Percentiles rank a stretch among this genome's conserved stretches.
These are phyloP conservation scores for Calephelis nemesis DNA, from an alignment of 1,140 invertebrate species.

Conservation along the genomic window DNA sequence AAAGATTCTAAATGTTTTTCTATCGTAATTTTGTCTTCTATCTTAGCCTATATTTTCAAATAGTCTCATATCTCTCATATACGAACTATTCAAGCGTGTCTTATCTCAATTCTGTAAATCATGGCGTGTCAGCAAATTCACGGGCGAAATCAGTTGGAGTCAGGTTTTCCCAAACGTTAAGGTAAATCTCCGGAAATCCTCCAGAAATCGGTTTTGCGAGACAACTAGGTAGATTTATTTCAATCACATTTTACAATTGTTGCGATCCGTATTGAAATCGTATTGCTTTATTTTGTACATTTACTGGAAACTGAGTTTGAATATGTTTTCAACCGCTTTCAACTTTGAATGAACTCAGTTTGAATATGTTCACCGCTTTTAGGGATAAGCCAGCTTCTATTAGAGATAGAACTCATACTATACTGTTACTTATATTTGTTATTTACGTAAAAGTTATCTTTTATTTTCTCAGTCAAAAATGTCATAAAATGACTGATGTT, in stretches of 20 bases:
- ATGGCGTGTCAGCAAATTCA: slow-evolving; percentile 4
- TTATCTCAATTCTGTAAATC: slow-evolving; percentile 15
- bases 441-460: too few relatives aligned
- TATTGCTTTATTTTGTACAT: slow-evolving; percentile 29
- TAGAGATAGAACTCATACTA: too few relatives aligned
- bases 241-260: slow-evolving; percentile 36
- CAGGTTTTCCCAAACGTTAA: slow-evolving; percentile 34
- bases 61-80: neutral
- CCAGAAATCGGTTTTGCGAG: slow-evolving; percentile 31
- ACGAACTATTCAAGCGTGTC: slow-evolving; percentile 6
- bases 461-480: too few relatives aligned
- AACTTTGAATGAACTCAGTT: too few relatives aligned
- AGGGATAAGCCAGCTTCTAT: too few relatives aligned
- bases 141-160: slow-evolving; percentile 28
- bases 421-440: too few relatives aligned
- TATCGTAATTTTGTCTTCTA: neutral
- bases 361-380: too few relatives aligned
- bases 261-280: slow-evolving; percentile 29
- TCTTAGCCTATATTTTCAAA: neutral
- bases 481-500: too few relatives aligned
- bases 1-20: too few relatives aligned
- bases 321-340: neutral
- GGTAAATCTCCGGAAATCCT: slow-evolving; percentile 33
- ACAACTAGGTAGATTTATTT: slow-evolving; percentile 36
- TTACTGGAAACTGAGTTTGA: neutral